Evolutionary conservation across 2,113 vertebrate species (phyloP), one percentile per base, ranked within the genome.

Genomic region (Holacanthus passer): DNA sequence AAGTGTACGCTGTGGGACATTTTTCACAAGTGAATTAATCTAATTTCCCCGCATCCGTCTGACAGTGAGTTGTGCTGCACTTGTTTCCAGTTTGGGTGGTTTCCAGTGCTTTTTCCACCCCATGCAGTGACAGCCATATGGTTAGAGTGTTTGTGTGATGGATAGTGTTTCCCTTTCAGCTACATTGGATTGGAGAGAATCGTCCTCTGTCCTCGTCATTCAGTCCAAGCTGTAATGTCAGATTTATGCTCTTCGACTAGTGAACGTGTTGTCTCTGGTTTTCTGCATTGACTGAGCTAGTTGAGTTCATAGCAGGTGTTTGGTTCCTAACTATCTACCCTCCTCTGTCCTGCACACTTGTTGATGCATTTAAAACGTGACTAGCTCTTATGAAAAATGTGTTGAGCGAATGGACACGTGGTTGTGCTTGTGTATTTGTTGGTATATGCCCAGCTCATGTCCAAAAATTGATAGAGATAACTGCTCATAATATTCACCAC

Each of bases 61-160:
- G 37, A 39, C 41, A 48, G 73, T 53, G 50, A 48, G n/a, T 55
- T 29, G 56, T 69, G 48, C 35, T 32, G 73, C 27, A 43, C 58
- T 73, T 47, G 5, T 70, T 64, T 62, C 48, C n/a, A 29, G 35
- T 22, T 56, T 84, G 81, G 60, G 11, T 39, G 37, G 27, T 47
- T 79, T 80, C 80, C 83, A 88, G 59, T 74, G 73, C 86, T 78
- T 52, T 81, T 59, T 58, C 56, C 64, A 52, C 35, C 77, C 24
- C 86, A 52, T 84, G 74, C 72, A 22, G 86, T 53, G 87, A 63
- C 78, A 77, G 53, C 86, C 86, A 79, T 87, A 82, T 87, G 84
- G 55, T 77, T 13, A 5, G 52, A 77, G 72, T 31, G 75, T 83
- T 39, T 64, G 65, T 77, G 62, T 73, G 74, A 84, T 73, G 67